Base-by-base conservation (phyloP, 1,140 invertebrate genomes). In the Cotesia typhae region DNA sequence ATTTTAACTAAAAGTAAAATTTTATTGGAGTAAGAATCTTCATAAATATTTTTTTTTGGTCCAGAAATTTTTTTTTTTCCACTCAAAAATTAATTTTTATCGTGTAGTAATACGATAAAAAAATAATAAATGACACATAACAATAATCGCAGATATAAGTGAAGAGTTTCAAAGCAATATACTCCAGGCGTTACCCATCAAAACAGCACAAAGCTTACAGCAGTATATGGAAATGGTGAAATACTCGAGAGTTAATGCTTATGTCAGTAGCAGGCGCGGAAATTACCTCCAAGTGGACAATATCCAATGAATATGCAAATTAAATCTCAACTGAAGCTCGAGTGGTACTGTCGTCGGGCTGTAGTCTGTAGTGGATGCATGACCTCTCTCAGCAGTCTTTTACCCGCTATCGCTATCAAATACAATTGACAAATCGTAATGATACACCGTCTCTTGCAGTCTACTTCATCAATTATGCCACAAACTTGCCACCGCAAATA, bases 251-350 rank as follows among this genome's bases (percentile, higher is more conserved):
- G 37, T 28, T 28, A 41, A 59, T 17, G 66, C 17, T 67, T 6
- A 67, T 66, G 70, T 53, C 70, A 71, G n/a, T 20, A 53, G 47
- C 70, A 72, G 70, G 57, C 64, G 38, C 38, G 17, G 64, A 71
- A 71, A 55, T 63, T 51, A 55, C 51, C 65, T 67, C 63, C 35
- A 65, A 67, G 70, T 72, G 63, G 36, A 65, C 70, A 67, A 66
- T 72, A 72, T 67, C 28, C 51, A 59, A 47, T 51, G 70, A 51
- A 47, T 60, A 72, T 72, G 70, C 70, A 72, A 72, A 72, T 72
- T 52, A 63, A 64, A 70, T 53, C 9, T 28, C 14, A 61, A 64
- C 53, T 68, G 53, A 20, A 28, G 28, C 35, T 41, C 63, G 47
- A 55, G 20, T 67, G 36, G 70, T 66, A 36, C 70, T 72, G 70